Base-by-base conservation (phyloP, 1,140 invertebrate genomes). In the Hesperophylax magnus region DNA sequence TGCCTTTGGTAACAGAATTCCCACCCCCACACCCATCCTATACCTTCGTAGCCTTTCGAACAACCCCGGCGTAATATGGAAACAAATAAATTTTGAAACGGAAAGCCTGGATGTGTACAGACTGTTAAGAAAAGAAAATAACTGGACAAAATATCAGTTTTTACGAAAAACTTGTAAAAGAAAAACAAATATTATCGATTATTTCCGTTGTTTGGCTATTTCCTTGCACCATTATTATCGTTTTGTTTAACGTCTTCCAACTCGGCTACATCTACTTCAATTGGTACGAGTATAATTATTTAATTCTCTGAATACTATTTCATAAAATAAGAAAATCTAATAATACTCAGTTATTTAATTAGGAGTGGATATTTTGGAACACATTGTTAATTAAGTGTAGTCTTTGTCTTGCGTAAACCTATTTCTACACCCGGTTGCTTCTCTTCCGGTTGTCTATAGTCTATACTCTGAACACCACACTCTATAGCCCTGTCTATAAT, bases 81-180 rank as follows among this genome's bases (percentile, higher is more conserved):
- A 78, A 78, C 76, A 78, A 78, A 78, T 78, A 67, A 78, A 78
- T 78, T 78, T 78, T 34, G 61, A 78, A 78, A 78, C 60, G 60
- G 75, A 77, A 77, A 39, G 56, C 39, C 31, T 63, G 75, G 11
- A 34, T 20, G 53, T 34, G 75, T 61, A 77, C 27, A 47, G 75
- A 24, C 1, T 71, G 67, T 11, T 71, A 47, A 71, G 67, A 71
- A 47, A 67, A 71, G 24, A 31, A 31, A 65, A 47, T 1, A 39
- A 47, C 4, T n/a, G 20, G 9, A 39, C 17, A 9, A 69, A 52
- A 56, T 56, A 0, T 56, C 17, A 56, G 4, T 56, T 56, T 56
- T n/a, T 0, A 56, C 34, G 34, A 3, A 34, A 2, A 8, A 47
- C 2, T 47, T 47, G 11, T 14, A 14, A 11, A 47, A 0, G 1